Conservation (phyloP, 2,888 invertebrate genomes). For the Loripinus fragilis region DNA sequence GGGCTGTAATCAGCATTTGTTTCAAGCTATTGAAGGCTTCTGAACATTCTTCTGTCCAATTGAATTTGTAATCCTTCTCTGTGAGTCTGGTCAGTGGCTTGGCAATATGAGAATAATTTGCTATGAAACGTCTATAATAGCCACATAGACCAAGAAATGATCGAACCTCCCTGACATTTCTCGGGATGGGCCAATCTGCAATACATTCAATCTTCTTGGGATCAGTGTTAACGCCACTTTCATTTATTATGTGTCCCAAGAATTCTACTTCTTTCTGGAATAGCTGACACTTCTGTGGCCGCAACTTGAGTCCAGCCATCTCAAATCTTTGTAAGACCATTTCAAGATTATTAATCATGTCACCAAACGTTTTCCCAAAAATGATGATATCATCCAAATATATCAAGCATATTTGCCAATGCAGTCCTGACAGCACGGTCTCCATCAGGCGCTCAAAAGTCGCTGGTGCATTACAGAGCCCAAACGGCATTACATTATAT, state of each 20-base stretch:
- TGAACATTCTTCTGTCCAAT: conserved; percentile 45
- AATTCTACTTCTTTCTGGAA: conserved; percentile 35
- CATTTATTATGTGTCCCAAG: conserved; percentile 40
- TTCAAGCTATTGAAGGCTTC: conserved; percentile 37
- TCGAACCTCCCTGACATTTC: conserved; percentile 33
- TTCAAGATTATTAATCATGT: conserved; percentile 11
- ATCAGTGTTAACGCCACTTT: conserved; percentile 33
- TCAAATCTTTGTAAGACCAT: neutral
- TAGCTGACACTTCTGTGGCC: conserved; percentile 32
- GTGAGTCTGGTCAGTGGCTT: conserved; percentile 43
- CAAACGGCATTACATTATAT: neutral
- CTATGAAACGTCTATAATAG: conserved; percentile 49
- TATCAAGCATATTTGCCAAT: neutral
- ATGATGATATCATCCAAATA: neutral
- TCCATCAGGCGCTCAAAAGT: neutral
- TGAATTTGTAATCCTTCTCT: conserved; percentile 29
- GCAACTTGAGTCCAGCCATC: conserved; percentile 26
- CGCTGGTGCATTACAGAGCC: neutral
- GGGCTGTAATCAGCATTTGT: conserved; percentile 17
- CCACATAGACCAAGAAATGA: conserved; percentile 52
- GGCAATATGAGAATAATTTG: conserved; percentile 41
- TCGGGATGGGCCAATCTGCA: conserved; percentile 34
- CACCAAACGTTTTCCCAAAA: neutral
- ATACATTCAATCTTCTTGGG: conserved; percentile 26
- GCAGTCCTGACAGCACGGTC: neutral